Base-by-base conservation (phyloP, 2,888 invertebrate genomes). In the Caradrina kadenii region DNA sequence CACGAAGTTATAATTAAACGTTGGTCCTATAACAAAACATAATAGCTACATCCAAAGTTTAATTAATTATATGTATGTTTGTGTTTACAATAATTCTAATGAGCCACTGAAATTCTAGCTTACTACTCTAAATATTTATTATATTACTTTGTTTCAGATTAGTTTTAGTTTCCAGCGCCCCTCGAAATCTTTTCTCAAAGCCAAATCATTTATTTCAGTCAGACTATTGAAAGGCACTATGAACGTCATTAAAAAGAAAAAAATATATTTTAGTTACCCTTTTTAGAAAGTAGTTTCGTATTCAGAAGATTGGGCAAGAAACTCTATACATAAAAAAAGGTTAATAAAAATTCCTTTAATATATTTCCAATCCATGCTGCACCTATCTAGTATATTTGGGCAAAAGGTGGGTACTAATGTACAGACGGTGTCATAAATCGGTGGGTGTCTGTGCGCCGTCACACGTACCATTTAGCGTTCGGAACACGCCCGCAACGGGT, bases 381-480 rank as follows among this genome's bases (percentile, higher is more conserved):
- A 35, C 1, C 13, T 39, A 39, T 17, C 6, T 6, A 49, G 22
- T 54, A 10, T 31, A 26, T 55, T 55, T 66, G 53, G 62, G 56
- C 49, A 63, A 17, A 22, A 56, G 31, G 21, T 21, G 45, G 21
- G 49, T 45, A 50, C 39, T 64, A 72, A 78, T 78, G 69, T 58
- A 64, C 49, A 55, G 22, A 42, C 10, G 45, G 39, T 59, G 54
- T 70, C 70, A 62, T 63, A 71, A 75, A 78, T 71, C 63, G 60
- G 35, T 22, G 21, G 22, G 39, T 31, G 54, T 75, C 59, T 71
- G 52, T 55, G 55, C 13, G 55, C 66, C 73, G 66, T 66, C 67
- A 85, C 82, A 86, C 86, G 81, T 87, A 83, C 64, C 82, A 85
- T 89, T 90, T 89, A 88, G 84, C 69, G 88, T 89, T 89, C 90